phyloP scores from a whole-genome alignment of 2,797 vertebrate genomes.

The Acrossocheilus wenchowensis region DNA sequence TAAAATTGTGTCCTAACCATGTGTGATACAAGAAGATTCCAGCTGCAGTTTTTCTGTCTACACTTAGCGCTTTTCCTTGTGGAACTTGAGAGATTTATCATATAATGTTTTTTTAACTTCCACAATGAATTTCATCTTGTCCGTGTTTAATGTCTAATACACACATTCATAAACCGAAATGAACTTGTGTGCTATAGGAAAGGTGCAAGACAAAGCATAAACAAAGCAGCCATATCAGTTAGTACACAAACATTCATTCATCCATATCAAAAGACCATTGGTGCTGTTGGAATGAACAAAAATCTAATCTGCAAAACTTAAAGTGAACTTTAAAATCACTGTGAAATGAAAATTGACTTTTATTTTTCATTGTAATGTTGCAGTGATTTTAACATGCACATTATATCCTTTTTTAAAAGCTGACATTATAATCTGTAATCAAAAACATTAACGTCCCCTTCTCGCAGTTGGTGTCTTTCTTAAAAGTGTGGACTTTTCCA shows the following conservation, averaged over 20 bases:
- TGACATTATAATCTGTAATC: too few relatives aligned
- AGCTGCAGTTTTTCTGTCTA: background rate
- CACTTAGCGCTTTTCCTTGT: background rate
- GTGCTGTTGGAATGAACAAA: background rate
- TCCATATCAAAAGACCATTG: background rate
- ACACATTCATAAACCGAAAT: background rate
- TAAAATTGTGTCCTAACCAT: background rate
- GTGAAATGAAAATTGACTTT: background rate
- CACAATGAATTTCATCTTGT: background rate
- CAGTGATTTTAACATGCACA: background rate
- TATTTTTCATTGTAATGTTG: background rate
- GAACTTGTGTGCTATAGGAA: background rate
- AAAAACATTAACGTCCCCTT: too few relatives aligned
- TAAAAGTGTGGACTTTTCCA: background rate
- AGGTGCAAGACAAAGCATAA: background rate
- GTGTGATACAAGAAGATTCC: background rate
- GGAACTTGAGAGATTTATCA: background rate
- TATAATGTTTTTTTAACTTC: background rate
- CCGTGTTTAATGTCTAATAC: background rate
- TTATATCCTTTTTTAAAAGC: too few relatives aligned
- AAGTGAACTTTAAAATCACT: background rate
- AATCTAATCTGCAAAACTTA: background rate
- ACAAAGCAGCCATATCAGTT: background rate
- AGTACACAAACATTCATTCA: background rate
- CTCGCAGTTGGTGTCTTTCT: background rate